phyloP scores from a whole-genome alignment of 2,113 vertebrate species.

The Anhinga anhinga region DNA sequence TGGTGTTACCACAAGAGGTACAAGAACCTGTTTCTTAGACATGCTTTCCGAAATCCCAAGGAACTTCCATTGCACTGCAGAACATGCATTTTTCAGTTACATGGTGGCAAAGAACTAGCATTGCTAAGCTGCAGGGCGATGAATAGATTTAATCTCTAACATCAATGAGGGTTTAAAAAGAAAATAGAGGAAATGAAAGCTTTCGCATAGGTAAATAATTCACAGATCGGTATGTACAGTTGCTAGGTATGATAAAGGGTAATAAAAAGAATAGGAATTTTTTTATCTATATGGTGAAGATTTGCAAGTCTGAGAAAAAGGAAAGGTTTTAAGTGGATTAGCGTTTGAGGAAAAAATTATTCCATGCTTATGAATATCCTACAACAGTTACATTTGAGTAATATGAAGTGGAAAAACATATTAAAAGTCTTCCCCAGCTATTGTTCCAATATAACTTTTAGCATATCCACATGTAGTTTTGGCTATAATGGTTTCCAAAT shows the following conservation, averaged over 20 bases:
- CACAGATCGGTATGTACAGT: background rate
- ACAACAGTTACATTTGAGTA: background rate
- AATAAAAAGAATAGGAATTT: background rate
- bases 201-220: background rate
- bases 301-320: background rate
- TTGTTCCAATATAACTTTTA: background rate
- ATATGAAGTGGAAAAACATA: background rate
- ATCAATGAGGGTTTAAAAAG: background rate
- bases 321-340: background rate
- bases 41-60: background rate
- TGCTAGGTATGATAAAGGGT: background rate
- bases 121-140: background rate
- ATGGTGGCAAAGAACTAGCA: background rate
- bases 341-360: background rate
- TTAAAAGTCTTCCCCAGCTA: background rate
- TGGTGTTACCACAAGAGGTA: background rate
- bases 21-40: background rate
- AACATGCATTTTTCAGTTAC: background rate
- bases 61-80: background rate
- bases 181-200: background rate
- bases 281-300: background rate
- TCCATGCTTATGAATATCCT: background rate
- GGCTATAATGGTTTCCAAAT: background rate
- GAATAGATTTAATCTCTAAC: background rate
- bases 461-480: background rate